Percentiles rank a stretch among this genome's conserved stretches.
phyloP scores from a whole-genome alignment of 2,797 vertebrate species.

The Mormyrus proboscirostris region DNA sequence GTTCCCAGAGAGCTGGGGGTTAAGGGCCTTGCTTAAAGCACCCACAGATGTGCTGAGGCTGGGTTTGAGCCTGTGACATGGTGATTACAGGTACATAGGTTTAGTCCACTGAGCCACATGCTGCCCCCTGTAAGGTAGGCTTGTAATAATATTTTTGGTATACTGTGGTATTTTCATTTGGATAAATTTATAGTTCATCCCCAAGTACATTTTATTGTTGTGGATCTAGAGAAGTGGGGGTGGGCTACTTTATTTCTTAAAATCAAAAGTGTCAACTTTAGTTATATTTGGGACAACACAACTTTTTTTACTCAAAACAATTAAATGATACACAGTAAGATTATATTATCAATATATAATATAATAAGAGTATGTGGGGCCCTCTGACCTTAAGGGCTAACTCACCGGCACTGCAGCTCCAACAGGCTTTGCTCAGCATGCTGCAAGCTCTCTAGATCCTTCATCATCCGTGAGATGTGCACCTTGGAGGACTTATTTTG shows the following conservation, averaged over 20 bases:
- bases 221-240: background rate
- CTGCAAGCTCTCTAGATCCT: conserved; percentile 91
- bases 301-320: background rate
- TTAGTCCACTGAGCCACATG: background rate
- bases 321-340: background rate
- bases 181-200: background rate
- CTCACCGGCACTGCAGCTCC: conserved; percentile 88
- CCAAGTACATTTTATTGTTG: background rate
- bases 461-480: conserved; percentile 97
- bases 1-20: no score
- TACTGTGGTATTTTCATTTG: background rate
- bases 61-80: background rate
- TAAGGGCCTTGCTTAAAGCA: background rate
- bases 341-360: background rate
- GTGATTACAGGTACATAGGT: background rate
- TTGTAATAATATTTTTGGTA: background rate
- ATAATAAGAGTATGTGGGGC: background rate
- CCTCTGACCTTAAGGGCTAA: background rate
- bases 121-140: background rate
- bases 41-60: background rate
- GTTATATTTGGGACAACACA: background rate
- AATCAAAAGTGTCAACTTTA: background rate
- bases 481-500: conserved; percentile 94
- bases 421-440: conserved; percentile 84
- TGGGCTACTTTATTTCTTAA: background rate